phyloP scores from a whole-genome alignment of 1,140 invertebrate species.

The Mylabris phalerata region DNA sequence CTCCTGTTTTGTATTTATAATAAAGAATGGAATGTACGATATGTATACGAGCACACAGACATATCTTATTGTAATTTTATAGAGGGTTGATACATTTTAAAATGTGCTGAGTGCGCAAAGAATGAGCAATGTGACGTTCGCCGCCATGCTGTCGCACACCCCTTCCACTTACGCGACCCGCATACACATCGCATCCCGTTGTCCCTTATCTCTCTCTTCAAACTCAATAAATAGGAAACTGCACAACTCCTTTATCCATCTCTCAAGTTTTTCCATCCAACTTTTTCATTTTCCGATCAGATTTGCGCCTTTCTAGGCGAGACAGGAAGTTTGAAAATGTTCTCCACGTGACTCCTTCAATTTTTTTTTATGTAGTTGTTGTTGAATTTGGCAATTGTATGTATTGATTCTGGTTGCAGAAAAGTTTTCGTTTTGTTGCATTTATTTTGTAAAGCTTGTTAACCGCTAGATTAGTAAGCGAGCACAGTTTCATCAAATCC shows the following conservation, averaged over 20 bases:
- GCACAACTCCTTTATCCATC: constrained; percentile 37
- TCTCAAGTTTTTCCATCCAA: constrained; percentile 27
- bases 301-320: constrained; percentile 18
- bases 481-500: constrained; percentile 43
- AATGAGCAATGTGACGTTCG: constrained; percentile 43
- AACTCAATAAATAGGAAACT: constrained; percentile 40
- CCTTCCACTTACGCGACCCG: constrained; percentile 36
- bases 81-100: constrained; percentile 44
- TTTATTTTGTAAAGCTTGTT: constrained; percentile 43
- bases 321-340: constrained; percentile 20
- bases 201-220: constrained; percentile 36
- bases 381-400: too few species aligned
- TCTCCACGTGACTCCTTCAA: background rate
- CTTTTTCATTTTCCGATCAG: constrained; percentile 36
- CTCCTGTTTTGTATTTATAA: too few species aligned
- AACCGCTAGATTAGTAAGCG: constrained; percentile 41
- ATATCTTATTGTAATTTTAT: constrained; percentile 45
- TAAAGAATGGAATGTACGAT: constrained; percentile 5
- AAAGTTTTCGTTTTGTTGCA: constrained; percentile 17
- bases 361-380: background rate
- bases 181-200: constrained; percentile 35
- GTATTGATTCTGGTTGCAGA: too few species aligned
- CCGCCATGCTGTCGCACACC: constrained; percentile 41
- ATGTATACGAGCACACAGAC: constrained; percentile 20
- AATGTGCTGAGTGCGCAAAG: constrained; percentile 44